A percentile compares a stretch with the other conserved stretches of the same genome.
Evolutionary conservation across 2,888 invertebrate species (phyloP).

Genomic region (Chrysolina americana): DNA sequence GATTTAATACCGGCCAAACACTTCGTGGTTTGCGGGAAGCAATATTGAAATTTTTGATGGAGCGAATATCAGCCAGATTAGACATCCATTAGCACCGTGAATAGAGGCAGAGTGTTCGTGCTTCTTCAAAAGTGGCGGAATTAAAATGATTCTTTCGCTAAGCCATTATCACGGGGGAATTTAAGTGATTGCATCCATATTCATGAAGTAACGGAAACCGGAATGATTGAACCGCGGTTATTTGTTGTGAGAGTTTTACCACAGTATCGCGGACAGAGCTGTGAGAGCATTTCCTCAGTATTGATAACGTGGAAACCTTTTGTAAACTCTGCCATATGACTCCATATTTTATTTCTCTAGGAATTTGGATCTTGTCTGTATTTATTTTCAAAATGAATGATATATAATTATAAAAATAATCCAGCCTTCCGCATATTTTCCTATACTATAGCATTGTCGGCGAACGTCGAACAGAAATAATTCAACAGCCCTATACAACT

Average conservation of each 20-base stretch:
- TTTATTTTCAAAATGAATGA: too few species aligned
- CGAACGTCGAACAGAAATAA: too few species aligned
- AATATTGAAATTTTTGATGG: slow-evolving; percentile 26
- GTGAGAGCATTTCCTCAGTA: too few species aligned
- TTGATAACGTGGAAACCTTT: too few species aligned
- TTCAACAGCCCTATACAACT: too few species aligned
- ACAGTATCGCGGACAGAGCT: not conserved
- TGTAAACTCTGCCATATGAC: too few species aligned
- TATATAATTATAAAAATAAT: too few species aligned
- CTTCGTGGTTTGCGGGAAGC: not conserved
- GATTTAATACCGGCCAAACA: not conserved
- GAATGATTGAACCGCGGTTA: not conserved
- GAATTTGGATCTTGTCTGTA: too few species aligned
- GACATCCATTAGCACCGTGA: slow-evolving; percentile 24
- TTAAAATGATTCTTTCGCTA: slow-evolving; percentile 8
- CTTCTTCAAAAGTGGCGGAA: slow-evolving; percentile 15
- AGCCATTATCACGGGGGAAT: not conserved
- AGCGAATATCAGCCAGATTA: slow-evolving; percentile 26
- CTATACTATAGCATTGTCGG: too few species aligned
- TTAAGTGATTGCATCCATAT: slow-evolving; percentile 1
- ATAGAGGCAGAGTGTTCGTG: slow-evolving; percentile 16
- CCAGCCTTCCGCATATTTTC: too few species aligned
- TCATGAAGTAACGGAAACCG: not conserved
- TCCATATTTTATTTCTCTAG: too few species aligned
- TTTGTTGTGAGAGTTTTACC: not conserved